Evolutionary conservation across 2,888 invertebrate species (phyloP).

Genomic region (Nomada lathburiana): DNA sequence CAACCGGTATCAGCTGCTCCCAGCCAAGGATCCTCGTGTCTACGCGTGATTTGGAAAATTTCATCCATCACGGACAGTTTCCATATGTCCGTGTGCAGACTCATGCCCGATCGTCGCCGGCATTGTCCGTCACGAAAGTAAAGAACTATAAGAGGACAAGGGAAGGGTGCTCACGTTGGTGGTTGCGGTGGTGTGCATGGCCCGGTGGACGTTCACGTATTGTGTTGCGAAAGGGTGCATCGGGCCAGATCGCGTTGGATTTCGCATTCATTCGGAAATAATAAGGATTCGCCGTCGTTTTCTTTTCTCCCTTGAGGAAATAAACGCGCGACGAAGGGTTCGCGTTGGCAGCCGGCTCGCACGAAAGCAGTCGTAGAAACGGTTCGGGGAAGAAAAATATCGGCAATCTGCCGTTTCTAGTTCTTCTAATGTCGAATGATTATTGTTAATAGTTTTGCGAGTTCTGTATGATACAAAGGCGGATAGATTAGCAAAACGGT

Average conservation of each 20-base stretch:
- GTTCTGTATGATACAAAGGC: neutral
- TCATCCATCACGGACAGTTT: slow-evolving; percentile 15
- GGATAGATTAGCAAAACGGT: neutral
- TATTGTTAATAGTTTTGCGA: neutral
- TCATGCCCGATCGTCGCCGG: slow-evolving; percentile 28
- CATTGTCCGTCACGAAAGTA: slow-evolving; percentile 37
- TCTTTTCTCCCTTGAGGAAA: slow-evolving; percentile 54
- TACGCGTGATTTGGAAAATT: slow-evolving; percentile 9
- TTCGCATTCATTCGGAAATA: slow-evolving; percentile 64
- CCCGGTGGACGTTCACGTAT: slow-evolving; percentile 59
- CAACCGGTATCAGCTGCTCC: slow-evolving; percentile 5
- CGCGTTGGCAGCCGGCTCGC: slow-evolving; percentile 51
- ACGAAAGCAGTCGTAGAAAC: slow-evolving; percentile 25
- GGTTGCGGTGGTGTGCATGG: slow-evolving; percentile 23
- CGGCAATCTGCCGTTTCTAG: slow-evolving; percentile 17
- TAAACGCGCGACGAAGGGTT: slow-evolving; percentile 38
- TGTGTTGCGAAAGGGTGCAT: slow-evolving; percentile 66
- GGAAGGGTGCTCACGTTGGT: slow-evolving; percentile 18
- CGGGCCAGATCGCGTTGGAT: slow-evolving; percentile 63
- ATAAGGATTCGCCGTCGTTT: slow-evolving; percentile 58
- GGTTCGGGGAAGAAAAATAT: slow-evolving; percentile 22
- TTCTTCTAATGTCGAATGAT: neutral
- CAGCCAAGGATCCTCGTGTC: neutral
- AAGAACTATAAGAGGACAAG: slow-evolving; percentile 29
- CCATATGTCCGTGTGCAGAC: slow-evolving; percentile 10